Base-by-base conservation (phyloP, 2,888 invertebrate genomes). In the Watsonalla cultraria region DNA sequence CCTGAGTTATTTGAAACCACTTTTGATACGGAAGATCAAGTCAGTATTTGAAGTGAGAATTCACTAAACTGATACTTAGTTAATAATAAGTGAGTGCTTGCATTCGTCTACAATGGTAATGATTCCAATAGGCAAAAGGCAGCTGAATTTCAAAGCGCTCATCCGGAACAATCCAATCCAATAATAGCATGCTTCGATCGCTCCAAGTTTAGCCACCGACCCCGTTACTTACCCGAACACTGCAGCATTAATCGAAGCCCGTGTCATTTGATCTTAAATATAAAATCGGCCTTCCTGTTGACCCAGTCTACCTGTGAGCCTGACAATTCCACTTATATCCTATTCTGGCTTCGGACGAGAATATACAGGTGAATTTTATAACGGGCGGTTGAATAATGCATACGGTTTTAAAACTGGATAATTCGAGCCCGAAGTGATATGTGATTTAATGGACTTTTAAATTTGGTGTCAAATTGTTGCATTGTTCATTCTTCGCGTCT, bases 121-220 rank as follows among this genome's bases (percentile, higher is more conserved):
- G 54, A 51, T 50, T 47, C 52, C 24, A 45, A 49, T 66, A 66
- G 66, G 64, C 24, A 69, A 64, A 70, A 76, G 75, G 72, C 78
- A 73, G 70, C 73, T 75, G 76, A 78, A 82, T 76, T 79, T 80
- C 73, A 72, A 71, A 70, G 72, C 73, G 73, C 69, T 81, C 75
- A 71, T 67, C 70, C 68, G 78, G 76, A 82, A 80, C 80, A 78
- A 78, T 78, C 77, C 80, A 76, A 76, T 75, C 83, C 86, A 84
- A 84, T 82, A 88, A 89, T 89, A 89, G 87, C 75, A 64, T 65
- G 78, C 72, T 87, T 86, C 86, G 86, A 90, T 86, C 83, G 83
- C 64, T 80, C 85, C 82, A 74, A 84, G 80, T 87, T 82, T 89
- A 90, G 74, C 78, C 80, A 74, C 71, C 80, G 83, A 82, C 84